Base-by-base conservation (phyloP, 1,140 invertebrate genomes). In the Camponotus vicinus region DNA sequence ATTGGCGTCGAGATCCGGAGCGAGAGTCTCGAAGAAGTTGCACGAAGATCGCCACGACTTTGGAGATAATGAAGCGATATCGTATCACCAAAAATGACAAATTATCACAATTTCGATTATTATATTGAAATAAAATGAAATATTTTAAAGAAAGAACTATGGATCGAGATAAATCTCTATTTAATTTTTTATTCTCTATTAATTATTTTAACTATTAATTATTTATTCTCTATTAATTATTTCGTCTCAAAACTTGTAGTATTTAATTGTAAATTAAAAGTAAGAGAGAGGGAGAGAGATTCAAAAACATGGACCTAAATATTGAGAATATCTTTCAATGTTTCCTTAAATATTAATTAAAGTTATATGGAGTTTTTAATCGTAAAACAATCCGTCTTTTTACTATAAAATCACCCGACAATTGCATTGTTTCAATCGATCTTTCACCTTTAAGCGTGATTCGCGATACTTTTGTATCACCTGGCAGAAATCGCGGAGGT, bases 1-100 rank as follows among this genome's bases (percentile, higher is more conserved):
- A 85, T 76, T 83, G 79, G 67, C 55, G 67, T 82, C 79, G 79
- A 73, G 79, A 71, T 82, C 52, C 27, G 27, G 49, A 57, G 37
- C 64, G 78, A 37, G 37, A 0, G 32, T 18, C 42, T 52, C 18
- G 8, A 32, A 52, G 49, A 59, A 18, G 15, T 11, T 66, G 66
- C 37, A 27, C 55, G 52, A n/a, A 73, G 37, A 69, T 55, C 27
- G n/a, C 34, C 3, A 11, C 27, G 42, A 73, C 37, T 3, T 1
- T 52, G 37, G 49, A n/a, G 52, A 61, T 66, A 27, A 82, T 37
- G 45, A 55, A n/a, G 27, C 40, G 67, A 83, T 61, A 21, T 6
- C 18, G 27, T 6, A 27, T 32, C 27, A 32, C n/a, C 27, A 27
- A 18, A 11, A 8, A 59, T 66, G 63, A 66, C 49, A 52, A 63